phyloP scores from a whole-genome alignment of 1,140 invertebrate species.

The Hyphantria cunea region DNA sequence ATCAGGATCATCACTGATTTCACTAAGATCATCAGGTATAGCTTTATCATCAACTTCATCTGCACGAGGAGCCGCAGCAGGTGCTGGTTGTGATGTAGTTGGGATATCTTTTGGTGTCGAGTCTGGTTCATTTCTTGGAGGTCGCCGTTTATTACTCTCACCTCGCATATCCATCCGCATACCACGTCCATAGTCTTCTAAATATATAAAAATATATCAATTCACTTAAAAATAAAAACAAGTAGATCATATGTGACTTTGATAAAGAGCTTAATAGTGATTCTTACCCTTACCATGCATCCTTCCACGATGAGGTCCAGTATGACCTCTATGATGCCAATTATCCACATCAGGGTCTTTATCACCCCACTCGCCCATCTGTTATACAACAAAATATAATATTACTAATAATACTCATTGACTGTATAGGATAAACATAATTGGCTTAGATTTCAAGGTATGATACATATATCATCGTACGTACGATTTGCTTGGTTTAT shows the following conservation, averaged over 20 bases:
- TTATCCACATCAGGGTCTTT: constrained; percentile 70
- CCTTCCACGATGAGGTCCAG: constrained; percentile 62
- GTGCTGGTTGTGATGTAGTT: constrained; percentile 36
- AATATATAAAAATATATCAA: constrained; percentile 1
- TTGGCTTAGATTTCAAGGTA: too few species aligned
- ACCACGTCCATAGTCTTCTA: constrained; percentile 70
- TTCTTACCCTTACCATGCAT: constrained; percentile 56
- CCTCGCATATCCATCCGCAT: constrained; percentile 63
- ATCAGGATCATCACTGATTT: constrained; percentile 93
- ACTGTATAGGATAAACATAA: too few species aligned
- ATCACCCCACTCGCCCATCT: constrained; percentile 78
- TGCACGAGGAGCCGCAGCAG: constrained; percentile 60
- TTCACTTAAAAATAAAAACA: too few species aligned
- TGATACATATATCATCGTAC: too few species aligned
- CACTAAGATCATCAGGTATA: constrained; percentile 89
- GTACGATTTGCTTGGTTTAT: too few species aligned
- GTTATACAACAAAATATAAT: constrained; percentile 32
- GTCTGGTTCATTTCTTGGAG: constrained; percentile 55
- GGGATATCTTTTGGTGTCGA: constrained; percentile 47
- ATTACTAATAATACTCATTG: constrained; percentile 2
- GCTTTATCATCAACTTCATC: constrained; percentile 83
- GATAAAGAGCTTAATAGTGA: too few species aligned
- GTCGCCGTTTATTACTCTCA: constrained; percentile 54
- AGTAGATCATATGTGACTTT: too few species aligned
- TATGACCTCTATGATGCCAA: constrained; percentile 72